Evolutionary conservation across 1,140 invertebrate species (phyloP).

Genomic region (Bombus sibiricus): DNA sequence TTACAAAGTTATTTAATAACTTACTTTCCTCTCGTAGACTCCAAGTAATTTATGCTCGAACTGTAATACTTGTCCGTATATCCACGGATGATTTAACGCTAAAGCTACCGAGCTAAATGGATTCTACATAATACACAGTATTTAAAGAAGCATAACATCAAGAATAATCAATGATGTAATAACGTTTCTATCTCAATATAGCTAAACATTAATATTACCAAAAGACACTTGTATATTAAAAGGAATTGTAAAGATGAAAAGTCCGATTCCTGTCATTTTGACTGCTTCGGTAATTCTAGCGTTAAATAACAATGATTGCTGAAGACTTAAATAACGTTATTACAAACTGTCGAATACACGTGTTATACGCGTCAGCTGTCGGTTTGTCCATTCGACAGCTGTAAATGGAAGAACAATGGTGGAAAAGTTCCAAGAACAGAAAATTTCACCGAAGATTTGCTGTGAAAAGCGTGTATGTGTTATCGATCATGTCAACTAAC

Average conservation of each 20-base stretch:
- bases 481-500: neutral
- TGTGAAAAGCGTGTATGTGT: neutral
- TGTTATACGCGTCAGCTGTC: neutral
- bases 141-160: too few species aligned
- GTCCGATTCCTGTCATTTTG: too few species aligned
- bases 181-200: too few species aligned
- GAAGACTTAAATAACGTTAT: conserved; percentile 13
- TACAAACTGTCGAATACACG: neutral
- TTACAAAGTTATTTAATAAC: neutral
- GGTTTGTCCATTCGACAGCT: neutral
- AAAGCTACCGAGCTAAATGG: too few species aligned
- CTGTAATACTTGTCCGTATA: too few species aligned
- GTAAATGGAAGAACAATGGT: neutral
- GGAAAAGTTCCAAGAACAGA: neutral
- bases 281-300: neutral
- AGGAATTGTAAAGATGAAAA: too few species aligned
- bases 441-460: too few species aligned
- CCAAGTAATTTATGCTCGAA: neutral
- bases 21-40: neutral
- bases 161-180: too few species aligned
- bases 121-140: too few species aligned
- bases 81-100: too few species aligned
- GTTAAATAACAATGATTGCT: neutral
- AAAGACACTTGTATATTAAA: too few species aligned
- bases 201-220: too few species aligned